A percentile compares a stretch with the other conserved stretches of the same genome.
Conservation (phyloP, 37 sponge, comb jelly and placozoan genomes). For the Bolinopsis microptera region DNA sequence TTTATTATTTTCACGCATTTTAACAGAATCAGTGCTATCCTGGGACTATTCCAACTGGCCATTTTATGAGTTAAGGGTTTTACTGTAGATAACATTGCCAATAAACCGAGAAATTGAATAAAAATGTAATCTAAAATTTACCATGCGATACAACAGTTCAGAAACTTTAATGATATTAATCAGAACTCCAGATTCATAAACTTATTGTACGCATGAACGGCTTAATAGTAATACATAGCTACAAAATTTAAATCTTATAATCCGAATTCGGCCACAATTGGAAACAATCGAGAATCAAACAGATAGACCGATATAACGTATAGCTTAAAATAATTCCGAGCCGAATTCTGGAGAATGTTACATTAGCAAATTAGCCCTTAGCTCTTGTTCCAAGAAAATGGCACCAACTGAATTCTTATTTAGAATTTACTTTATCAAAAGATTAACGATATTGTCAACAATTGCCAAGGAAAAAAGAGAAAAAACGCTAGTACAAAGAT, state of each 20-base stretch:
- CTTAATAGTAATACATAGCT: neutral
- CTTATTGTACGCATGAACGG: neutral
- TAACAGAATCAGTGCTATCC: neutral
- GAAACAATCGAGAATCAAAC: too few relatives aligned
- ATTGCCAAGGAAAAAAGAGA: neutral
- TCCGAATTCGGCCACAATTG: neutral
- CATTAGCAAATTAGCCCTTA: neutral
- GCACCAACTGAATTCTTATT: neutral
- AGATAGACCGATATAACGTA: neutral
- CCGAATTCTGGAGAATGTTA: neutral
- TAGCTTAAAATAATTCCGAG: neutral
- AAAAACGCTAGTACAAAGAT: neutral
- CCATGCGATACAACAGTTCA: neutral
- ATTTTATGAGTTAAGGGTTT: neutral
- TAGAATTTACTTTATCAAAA: neutral
- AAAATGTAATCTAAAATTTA: neutral
- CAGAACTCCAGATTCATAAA: neutral
- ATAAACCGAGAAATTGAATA: neutral
- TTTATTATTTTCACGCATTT: neutral
- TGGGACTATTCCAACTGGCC: too few relatives aligned
- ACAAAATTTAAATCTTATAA: neutral
- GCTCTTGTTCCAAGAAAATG: neutral
- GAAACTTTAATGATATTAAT: too few relatives aligned
- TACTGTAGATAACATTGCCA: too few relatives aligned
- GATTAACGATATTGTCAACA: neutral